Base-by-base conservation (phyloP, 2,797 vertebrate species). In the Mionectes olivaceus region DNA sequence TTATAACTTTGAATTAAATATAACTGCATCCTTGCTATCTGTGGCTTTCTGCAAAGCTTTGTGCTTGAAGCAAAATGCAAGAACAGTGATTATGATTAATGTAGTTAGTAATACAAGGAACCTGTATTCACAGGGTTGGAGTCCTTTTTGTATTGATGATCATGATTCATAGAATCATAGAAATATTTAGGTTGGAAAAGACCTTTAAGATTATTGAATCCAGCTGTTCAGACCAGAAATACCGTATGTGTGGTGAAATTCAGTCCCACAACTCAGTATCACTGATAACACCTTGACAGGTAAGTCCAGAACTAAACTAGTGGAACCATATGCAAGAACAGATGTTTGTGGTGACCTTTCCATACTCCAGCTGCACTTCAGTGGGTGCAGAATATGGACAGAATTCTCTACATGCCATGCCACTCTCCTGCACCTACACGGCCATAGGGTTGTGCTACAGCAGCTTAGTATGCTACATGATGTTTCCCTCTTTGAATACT, bases 1-100 rank as follows among this genome's bases (percentile, higher is more conserved):
- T 96, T 94, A 92, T 74, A 86, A 33, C 50, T 85, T 93, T 50
- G 80, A 93, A 90, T 76, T 94, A 94, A 96, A 95, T 81, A 71
- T 44, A 95, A 71, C 55, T 60, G 28, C 50, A 73, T 53, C 83
- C 37, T 83, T 61, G 52, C 43, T 94, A 56, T 73, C 50, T 90
- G 32, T 18, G 30, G 18, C 60, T 84, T 76, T 84, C 63, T 87
- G 32, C 63, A 90, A 83, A 79, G 80, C 83, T 59, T 89, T 69
- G 37, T 56, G 8, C 79, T 37, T 56, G 53, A 78, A 79, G 63
- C 32, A 81, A 91, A 90, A 55, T 4, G 1, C 35, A 76, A 65
- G 64, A 64, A 21, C 15, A 56, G 46, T 7, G n/a, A 81, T 30
- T 4, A 7, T 28, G 47, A 64, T 11, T 13, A 43, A 57, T 61